Evolutionary conservation across 1,140 invertebrate species (phyloP), one percentile per base, ranked within the genome.

Genomic region (Coelopa frigida): DNA sequence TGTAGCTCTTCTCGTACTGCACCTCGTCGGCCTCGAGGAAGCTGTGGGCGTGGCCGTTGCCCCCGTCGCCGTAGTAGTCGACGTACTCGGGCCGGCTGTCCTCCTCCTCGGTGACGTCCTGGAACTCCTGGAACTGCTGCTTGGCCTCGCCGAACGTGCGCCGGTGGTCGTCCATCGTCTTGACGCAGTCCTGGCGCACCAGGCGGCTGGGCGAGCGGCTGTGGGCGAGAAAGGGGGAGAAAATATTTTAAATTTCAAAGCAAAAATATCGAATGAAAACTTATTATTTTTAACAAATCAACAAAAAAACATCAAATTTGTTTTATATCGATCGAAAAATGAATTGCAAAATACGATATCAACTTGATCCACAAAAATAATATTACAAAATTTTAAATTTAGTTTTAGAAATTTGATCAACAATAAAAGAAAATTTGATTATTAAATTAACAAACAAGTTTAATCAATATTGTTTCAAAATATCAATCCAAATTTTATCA

Each of bases 71-170:
- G 22, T 67, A 67, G 22, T 68, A 68, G 15, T 65, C 66, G 3
- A 56, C 56, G 46, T 68, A 69, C n/a, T 64, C 59, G 7, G 54
- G 51, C 4, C 48, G 53, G 35, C 51, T 58, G 12, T 65, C 57
- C 12, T 55, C 52, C 27, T 68, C 65, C 15, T 68, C 66, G 26
- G 53, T 56, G 40, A 70, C 53, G 40, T 61, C 60, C 48, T 60
- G 62, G 11, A 66, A 66, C 49, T 62, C 61, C 45, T 66, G 33
- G 37, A 66, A 66, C 44, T 66, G 62, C 49, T 70, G 67, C 31
- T 70, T 70, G 14, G 66, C 67, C 36, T 70, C 67, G 10, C 61
- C 63, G 21, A 70, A 70, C 1, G 66, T 70, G 15, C 63, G 54
- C 29, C 15, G 26, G 7, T 8, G 50, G 8, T 51, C 33, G 17